Base-by-base conservation (phyloP, 2,797 vertebrate species). In the Falco columbarius region DNA sequence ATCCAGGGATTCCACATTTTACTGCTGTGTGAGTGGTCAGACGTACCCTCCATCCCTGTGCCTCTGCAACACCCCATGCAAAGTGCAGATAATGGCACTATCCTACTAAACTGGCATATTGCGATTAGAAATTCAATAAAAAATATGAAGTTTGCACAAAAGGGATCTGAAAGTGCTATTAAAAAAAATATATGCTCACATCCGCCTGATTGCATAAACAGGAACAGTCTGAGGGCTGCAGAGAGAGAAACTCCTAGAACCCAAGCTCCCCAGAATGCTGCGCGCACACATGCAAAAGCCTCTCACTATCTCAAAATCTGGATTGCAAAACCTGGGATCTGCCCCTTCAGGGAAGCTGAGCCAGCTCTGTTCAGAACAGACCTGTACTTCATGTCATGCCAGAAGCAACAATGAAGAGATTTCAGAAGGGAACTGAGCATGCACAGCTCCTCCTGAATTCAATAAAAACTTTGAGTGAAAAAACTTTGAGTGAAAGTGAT, bases 261-360 rank as follows among this genome's bases (percentile, higher is more conserved):
- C 36, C 0, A 0, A 84, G 56, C 61, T 91, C 29, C 70, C 47
- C 84, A 75, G 46, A 67, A 46, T 20, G 26, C 51, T 3, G 0
- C 16, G 34, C 51, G 30, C 1, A 1, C 17, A 47, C 18, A 12
- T 24, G 42, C 3, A 13, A 74, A 87, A 92, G 10, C 34, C 38
- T 83, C 63, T 77, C 34, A 1, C 44, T 65, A 15, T 52, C 84
- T 91, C 56, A 59, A 86, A 74, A 72, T 68, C 71, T 58, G 42
- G n/a, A 79, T 62, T 82, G n/a, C 73, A 65, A 84, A 95, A 84
- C 54, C 38, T 76, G 32, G 29, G n/a, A 52, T 85, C 56, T 80
- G 52, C 26, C 68, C 52, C 75, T 68, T 56, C 58, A 47, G 67
- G 54, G 42, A 68, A 93, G 67, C 34, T 63, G 49, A 87, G 59